phyloP scores from a whole-genome alignment of 2,797 vertebrate species.

The Malacoctenus gilli region DNA sequence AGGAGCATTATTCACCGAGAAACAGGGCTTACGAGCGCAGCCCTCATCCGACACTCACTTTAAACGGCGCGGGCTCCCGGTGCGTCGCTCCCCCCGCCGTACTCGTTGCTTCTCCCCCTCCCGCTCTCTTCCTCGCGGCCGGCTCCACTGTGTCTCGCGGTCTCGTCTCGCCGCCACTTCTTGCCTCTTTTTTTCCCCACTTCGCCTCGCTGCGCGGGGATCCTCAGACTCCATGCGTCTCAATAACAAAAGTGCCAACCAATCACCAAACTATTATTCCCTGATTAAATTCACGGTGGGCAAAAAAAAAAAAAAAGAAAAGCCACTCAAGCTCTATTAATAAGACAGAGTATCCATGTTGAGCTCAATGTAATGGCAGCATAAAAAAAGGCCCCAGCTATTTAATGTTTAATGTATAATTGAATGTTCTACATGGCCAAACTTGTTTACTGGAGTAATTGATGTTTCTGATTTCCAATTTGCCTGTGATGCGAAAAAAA shows the following conservation, averaged over 20 bases:
- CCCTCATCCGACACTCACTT: slow-evolving; percentile 58
- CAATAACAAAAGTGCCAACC: slow-evolving; percentile 44
- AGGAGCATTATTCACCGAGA: slow-evolving; percentile 68
- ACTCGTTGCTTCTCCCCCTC: slow-evolving; percentile 13
- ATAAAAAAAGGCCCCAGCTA: slow-evolving; percentile 76
- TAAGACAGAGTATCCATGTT: slow-evolving; percentile 76
- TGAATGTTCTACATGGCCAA: slow-evolving; percentile 82
- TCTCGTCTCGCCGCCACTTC: slow-evolving; percentile 6
- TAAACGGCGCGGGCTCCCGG: slow-evolving; percentile 49
- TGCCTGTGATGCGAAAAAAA: slow-evolving; percentile 39
- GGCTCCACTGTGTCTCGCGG: slow-evolving; percentile 7
- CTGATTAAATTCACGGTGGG: slow-evolving; percentile 66
- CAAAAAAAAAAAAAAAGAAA: slow-evolving; percentile 22
- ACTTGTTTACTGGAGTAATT: slow-evolving; percentile 78
- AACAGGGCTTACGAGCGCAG: slow-evolving; percentile 48
- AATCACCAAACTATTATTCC: slow-evolving; percentile 54
- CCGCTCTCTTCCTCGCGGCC: slow-evolving; percentile 14
- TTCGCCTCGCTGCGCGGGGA: slow-evolving; percentile 19
- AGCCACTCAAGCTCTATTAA: slow-evolving; percentile 76
- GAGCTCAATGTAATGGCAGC: slow-evolving; percentile 74
- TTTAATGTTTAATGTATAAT: slow-evolving; percentile 84
- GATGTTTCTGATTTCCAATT: slow-evolving; percentile 69
- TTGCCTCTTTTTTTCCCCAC: slow-evolving; percentile 11
- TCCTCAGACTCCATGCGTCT: slow-evolving; percentile 30
- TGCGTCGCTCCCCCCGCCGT: slow-evolving; percentile 22